Evolutionary conservation across 2,888 invertebrate species (phyloP), one percentile per base, ranked within the genome.

Genomic region (Hirtodrosophila alboralis): DNA sequence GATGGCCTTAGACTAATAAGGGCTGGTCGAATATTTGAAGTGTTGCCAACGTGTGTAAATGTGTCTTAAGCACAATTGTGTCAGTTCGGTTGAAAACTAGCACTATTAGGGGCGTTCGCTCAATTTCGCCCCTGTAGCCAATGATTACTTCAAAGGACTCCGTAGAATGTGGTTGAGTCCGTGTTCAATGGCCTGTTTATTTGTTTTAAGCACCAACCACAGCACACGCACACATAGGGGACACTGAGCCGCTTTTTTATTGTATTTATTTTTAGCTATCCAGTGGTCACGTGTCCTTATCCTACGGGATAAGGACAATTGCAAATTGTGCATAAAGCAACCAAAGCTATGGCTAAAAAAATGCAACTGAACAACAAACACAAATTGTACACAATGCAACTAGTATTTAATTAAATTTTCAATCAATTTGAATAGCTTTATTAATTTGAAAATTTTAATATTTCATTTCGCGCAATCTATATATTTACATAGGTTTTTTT

Each of bases 141-240:
- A 2, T 27, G 47, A 1, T 10, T 52, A 72, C 72, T 72, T 68
- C 68, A 68, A 68, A 68, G 68, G 44, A 66, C 43, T 44, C 12
- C 9, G 23, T 10, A 14, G 8, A 9, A 4, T 52, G 33, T 13
- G 30, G 12, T 16, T 31, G 26, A 8, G 10, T 21, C 31, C 21
- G 34, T 53, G 68, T 26, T 59, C 59, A 68, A 68, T 72, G 47
- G 52, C 34, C 67, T 59, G 67, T 70, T 27, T 41, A 18, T 36
- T 13, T 57, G 14, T 9, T 38, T 13, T 12, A 49, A 23, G 13
- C 4, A n/a, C 33, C 33, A 58, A 59, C 10, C 14, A 27, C 7
- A 26, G 2, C 28, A 9, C 31, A 10, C 9, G 28, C 14, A 6
- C 14, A 31, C 23, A 18, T 2, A 16, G n/a, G n/a, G 8, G 7